Conservation (phyloP, 2,113 vertebrate species). For the Balaeniceps rex region DNA sequence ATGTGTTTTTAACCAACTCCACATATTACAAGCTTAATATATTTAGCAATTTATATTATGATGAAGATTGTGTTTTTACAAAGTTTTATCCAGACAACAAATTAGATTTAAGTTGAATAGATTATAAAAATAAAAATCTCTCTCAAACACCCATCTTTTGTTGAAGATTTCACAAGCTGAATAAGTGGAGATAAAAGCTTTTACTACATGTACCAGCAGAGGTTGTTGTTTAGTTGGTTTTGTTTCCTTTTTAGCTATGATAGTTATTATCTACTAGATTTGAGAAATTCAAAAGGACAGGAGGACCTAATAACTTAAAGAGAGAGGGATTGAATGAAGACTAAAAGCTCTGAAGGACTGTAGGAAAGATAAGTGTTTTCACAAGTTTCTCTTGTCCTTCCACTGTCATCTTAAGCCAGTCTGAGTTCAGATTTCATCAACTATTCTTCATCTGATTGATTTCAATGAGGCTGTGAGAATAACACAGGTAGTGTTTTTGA, state of each 20-base stretch:
- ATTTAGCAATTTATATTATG: not conserved
- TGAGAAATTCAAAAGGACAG: not conserved
- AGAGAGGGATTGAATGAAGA: not conserved
- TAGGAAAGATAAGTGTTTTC: not conserved
- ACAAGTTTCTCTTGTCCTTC: not conserved
- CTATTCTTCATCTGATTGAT: not conserved
- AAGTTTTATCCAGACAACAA: not conserved
- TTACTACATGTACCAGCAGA: not conserved
- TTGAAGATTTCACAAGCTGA: not conserved
- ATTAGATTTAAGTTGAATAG: not conserved
- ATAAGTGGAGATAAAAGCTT: not conserved
- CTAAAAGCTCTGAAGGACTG: not conserved
- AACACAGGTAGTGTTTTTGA: not conserved
- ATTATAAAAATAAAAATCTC: not conserved
- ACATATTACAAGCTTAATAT: not conserved
- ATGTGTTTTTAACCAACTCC: not conserved
- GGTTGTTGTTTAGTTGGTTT: not conserved
- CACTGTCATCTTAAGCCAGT: not conserved
- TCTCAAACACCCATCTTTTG: not conserved
- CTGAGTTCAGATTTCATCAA: not conserved
- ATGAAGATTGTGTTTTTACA: not conserved
- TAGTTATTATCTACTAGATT: not conserved
- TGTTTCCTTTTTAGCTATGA: not conserved
- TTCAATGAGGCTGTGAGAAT: not conserved
- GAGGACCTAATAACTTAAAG: not conserved